Percentiles rank a stretch among this genome's conserved stretches.
Conservation (phyloP, 2,888 invertebrate genomes). For the Aspidapion aeneum region DNA sequence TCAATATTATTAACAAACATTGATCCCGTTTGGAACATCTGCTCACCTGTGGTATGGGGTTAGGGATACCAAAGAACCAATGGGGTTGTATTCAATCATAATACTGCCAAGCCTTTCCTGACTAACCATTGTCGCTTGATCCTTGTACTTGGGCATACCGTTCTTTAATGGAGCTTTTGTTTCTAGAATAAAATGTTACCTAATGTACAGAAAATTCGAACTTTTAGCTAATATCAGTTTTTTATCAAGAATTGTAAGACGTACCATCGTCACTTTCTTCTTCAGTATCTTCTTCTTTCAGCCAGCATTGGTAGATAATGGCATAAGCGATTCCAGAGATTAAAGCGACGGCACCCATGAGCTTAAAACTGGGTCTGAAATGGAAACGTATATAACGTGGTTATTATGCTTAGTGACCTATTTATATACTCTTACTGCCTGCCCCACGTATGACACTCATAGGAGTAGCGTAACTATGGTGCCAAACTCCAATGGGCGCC, state of each 20-base stretch:
- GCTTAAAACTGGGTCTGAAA: conserved; percentile 75
- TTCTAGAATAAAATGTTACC: neutral
- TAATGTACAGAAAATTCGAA: neutral
- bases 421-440: too few relatives aligned
- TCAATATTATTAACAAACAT: too few relatives aligned
- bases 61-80: conserved; percentile 70
- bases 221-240: too few relatives aligned
- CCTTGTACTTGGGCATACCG: conserved; percentile 60
- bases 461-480: too few relatives aligned
- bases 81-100: conserved; percentile 72
- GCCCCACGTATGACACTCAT: too few relatives aligned
- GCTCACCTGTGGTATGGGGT: conserved; percentile 53
- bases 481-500: too few relatives aligned
- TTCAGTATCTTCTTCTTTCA: conserved; percentile 55
- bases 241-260: too few relatives aligned
- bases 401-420: too few relatives aligned
- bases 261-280: conserved; percentile 28
- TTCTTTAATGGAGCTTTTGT: conserved; percentile 45
- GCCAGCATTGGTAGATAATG: conserved; percentile 67
- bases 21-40: too few relatives aligned
- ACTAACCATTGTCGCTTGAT: conserved; percentile 68
- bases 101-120: conserved; percentile 64
- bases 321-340: conserved; percentile 69
- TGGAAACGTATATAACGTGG: too few relatives aligned
- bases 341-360: conserved; percentile 73